These are phyloP conservation scores for Pteruthius melanotis DNA, from an alignment of 2,113 vertebrate species.

Conservation along the genomic window DNA sequence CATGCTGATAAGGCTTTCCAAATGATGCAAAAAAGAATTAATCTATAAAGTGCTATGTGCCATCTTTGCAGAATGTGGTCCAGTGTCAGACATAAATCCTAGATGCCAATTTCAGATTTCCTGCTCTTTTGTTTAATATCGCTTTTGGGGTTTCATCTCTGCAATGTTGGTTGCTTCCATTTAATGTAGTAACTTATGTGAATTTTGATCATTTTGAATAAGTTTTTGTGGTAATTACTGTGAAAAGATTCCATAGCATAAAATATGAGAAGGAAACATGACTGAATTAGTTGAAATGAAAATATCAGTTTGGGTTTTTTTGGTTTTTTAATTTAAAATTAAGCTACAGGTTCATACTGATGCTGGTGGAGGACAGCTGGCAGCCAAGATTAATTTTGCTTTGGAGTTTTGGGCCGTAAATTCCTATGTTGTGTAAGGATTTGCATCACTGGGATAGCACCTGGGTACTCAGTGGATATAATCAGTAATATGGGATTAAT, in stretches of 20 bases:
- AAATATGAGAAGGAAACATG: background rate
- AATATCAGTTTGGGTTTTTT: background rate
- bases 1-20: background rate
- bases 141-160: background rate
- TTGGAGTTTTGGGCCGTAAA: background rate
- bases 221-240: background rate
- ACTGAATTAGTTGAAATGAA: background rate
- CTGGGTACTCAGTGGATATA: background rate
- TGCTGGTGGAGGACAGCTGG: background rate
- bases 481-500: background rate
- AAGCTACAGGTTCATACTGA: background rate
- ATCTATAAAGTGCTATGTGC: background rate
- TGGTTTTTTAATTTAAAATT: background rate
- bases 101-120: background rate
- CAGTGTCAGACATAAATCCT: background rate
- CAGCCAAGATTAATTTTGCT: background rate
- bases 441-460: background rate
- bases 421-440: background rate
- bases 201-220: background rate
- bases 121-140: background rate
- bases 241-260: background rate
- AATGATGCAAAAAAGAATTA: background rate
- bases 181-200: background rate
- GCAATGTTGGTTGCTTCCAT: background rate
- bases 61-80: background rate